Evolutionary conservation across 2,888 invertebrate genomes (phyloP), one percentile per base, ranked within the genome.

Genomic region (Nemoura dubitans): DNA sequence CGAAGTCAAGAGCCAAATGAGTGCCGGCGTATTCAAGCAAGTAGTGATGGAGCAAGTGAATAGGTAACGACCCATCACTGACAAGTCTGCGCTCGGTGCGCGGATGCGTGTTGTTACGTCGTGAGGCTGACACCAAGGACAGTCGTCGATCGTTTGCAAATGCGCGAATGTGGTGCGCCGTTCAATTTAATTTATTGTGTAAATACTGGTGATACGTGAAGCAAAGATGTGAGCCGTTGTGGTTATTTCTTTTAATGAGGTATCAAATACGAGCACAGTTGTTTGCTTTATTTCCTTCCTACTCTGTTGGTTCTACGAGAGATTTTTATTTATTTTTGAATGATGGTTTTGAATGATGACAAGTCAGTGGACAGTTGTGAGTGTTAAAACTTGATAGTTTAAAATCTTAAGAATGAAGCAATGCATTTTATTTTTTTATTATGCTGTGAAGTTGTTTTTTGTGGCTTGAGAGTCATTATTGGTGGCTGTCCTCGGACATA

Each of bases 1-100:
- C 90, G 97, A 96, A 91, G 94, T 95, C 88, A 96, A 96, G 90
- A 95, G 95, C 87, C 95, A 95, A 92, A 96, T 95, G 93, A 89
- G 90, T 29, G 94, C 94, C n/a, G 95, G 95, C 88, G 92, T 93
- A 89, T 95, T 95, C 91, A 95, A 96, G 91, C 95, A 95, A 92
- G 96, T 96, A 43, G 95, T 96, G 16, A 95, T 96, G 94, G 95
- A 95, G 77, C 76, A 59, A 59, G 59, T 86, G 90, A 94, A 95
- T 90, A 95, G 95, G 94, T 95, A 95, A 94, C 94, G 43, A 14
- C 85, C 29, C 81, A 14, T 81, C 30, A 16, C 80, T n/a, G 80
- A 80, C 28, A n/a, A 16, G 27, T 76, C 26, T 21, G 3, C 21
- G 26, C 21, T 25, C 21, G 76, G 7, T 21, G 26, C n/a, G 14